These are phyloP conservation scores for Tragelaphus buxtoni DNA, from an alignment of 2,113 vertebrate genomes.

Conservation along the genomic window DNA sequence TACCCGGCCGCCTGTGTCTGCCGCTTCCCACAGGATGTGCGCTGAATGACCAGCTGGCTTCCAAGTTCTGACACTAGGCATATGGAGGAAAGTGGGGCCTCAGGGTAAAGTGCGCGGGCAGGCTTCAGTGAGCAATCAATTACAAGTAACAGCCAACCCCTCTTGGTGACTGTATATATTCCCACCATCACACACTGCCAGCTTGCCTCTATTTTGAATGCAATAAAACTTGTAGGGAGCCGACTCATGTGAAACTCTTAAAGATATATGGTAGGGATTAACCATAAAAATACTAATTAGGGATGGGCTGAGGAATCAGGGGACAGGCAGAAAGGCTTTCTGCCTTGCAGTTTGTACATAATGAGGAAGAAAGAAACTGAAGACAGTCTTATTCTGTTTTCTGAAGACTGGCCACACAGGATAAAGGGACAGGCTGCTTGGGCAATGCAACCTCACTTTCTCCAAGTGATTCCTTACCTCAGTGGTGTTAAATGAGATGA, in stretches of 20 bases:
- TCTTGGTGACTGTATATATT: conserved; percentile 58
- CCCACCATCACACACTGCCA: conserved; percentile 71
- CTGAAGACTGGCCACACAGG: conserved; percentile 45
- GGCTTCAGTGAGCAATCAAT: conserved; percentile 82
- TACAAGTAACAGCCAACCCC: conserved; percentile 77
- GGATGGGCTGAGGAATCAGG: conserved; percentile 70
- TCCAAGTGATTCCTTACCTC: conserved; percentile 63
- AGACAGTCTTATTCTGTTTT: conserved; percentile 24
- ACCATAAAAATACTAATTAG: conserved; percentile 79
- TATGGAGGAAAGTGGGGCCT: conserved; percentile 80
- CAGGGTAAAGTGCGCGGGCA: conserved; percentile 73
- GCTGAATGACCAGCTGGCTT: conserved; percentile 82
- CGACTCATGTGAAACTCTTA: conserved; percentile 74
- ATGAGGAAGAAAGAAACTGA: conserved; percentile 50
- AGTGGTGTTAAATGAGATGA: conserved; percentile 49
- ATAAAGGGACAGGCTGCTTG: conserved; percentile 18
- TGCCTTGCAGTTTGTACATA: background rate
- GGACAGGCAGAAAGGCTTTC: conserved; percentile 59
- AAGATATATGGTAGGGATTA: conserved; percentile 71
- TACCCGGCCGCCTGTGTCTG: conserved; percentile 62
- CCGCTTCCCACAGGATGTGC: conserved; percentile 71
- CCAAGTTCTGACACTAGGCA: conserved; percentile 83
- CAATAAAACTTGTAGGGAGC: conserved; percentile 79
- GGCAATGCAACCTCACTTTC: conserved; percentile 41
- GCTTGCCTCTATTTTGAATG: conserved; percentile 66